Evolutionary conservation across 2,113 vertebrate species (phyloP), one percentile per base, ranked within the genome.

Genomic region (Calyptommatus sinebrachiatus): DNA sequence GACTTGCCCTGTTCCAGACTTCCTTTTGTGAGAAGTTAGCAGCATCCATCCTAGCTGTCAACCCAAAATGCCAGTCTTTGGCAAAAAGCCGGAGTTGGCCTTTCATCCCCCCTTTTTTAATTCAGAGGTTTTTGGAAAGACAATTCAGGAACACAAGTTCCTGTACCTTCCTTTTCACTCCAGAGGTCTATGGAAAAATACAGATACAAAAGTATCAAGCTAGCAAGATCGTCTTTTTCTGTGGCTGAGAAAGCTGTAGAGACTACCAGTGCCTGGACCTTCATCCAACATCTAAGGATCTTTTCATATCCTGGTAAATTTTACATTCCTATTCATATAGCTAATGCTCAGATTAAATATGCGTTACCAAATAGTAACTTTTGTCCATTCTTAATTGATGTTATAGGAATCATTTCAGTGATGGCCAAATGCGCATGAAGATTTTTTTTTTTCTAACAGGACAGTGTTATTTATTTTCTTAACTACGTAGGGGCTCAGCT

Each of bases 21-120:
- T 76, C 21, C 35, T 85, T 74, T 83, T 21, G 35, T 45, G 48
- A 14, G n/a, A 76, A 77, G 78, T 26, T 77, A 91, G 80, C 63
- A 83, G 10, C 66, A 26, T 69, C 12, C 48, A 0, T 77, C 67
- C 20, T 18, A 78, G 75, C 67, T n/a, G 29, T 50, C 53, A 82
- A 78, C 48, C 78, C 85, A 80, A 46, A 87, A 83, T 61, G 46
- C 48, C 8, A 60, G 53, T 91, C 79, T 77, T 88, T 90, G 89
- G 83, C 81, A 82, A 89, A 67, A 45, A 82, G 31, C 77, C 48
- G 57, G 28, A 68, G n/a, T 31, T 85, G 81, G 78, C 71, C 76
- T 61, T 88, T 88, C 74, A 20, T 67, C 31, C 61, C 18, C 18
- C 18, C 18, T 69, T 57, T 73, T 73, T 67, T 67, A 72, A 53